phyloP scores from a whole-genome alignment of 2,113 vertebrate genomes.

The Dryoscopus gambensis region DNA sequence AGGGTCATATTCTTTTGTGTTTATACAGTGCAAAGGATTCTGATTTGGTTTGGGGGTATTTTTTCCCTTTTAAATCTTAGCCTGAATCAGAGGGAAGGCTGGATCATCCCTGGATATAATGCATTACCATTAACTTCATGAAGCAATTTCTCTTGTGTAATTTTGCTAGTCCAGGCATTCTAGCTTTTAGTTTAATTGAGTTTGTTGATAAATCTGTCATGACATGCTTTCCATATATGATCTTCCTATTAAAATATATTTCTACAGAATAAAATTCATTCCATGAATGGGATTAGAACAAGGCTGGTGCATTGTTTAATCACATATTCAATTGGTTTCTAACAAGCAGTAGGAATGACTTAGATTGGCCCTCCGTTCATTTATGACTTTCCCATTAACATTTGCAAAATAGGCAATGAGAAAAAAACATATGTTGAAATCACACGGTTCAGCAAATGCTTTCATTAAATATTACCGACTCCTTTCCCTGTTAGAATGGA shows the following conservation, averaged over 20 bases:
- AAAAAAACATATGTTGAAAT: neutral
- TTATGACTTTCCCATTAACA: neutral
- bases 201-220: conserved; percentile 50
- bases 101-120: neutral
- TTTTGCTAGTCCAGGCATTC: neutral
- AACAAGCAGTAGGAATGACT: neutral
- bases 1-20: neutral
- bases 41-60: neutral
- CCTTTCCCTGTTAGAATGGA: neutral
- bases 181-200: conserved; percentile 53
- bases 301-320: neutral
- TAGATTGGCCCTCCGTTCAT: neutral
- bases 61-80: neutral
- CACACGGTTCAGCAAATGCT: neutral
- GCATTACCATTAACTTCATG: neutral
- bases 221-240: neutral
- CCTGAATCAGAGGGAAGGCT: neutral
- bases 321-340: neutral
- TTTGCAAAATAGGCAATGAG: neutral
- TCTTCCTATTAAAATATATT: neutral
- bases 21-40: neutral
- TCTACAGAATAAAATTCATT: neutral
- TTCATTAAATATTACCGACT: neutral
- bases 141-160: neutral
- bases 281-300: neutral